phyloP scores from a whole-genome alignment of 2,113 vertebrate species.

The Noturus placidus region DNA sequence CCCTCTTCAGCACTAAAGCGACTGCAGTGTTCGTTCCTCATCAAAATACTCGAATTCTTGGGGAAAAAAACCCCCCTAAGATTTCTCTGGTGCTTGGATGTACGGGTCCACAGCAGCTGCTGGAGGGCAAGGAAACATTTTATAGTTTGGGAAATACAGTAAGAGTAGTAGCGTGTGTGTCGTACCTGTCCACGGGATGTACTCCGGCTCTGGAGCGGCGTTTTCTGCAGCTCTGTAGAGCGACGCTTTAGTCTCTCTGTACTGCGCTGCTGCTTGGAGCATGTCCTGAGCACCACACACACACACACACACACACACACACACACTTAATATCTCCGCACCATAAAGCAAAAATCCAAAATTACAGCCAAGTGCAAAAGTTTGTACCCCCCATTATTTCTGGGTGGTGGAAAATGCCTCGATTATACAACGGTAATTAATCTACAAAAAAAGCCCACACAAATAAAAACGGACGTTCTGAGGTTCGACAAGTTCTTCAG shows the following conservation, averaged over 20 bases:
- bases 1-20: too few relatives aligned
- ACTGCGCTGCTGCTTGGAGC: slow-evolving; percentile 86
- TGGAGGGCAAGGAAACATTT: not conserved
- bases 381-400: not conserved
- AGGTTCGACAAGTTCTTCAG: not conserved
- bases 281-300: slow-evolving; percentile 76
- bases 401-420: not conserved
- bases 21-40: not conserved
- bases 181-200: slow-evolving; percentile 93
- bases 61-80: too few relatives aligned
- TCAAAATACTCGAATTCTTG: not conserved
- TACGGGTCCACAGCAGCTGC: too few relatives aligned
- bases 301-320: not conserved
- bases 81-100: too few relatives aligned
- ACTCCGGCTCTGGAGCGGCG: slow-evolving; percentile 79
- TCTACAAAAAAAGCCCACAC: too few relatives aligned
- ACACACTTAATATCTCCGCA: not conserved
- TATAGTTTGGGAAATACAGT: not conserved
- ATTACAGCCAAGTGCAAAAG: not conserved
- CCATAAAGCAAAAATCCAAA: not conserved
- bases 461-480: too few relatives aligned
- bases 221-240: slow-evolving; percentile 80
- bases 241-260: slow-evolving; percentile 82
- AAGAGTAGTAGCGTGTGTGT: not conserved
- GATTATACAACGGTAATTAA: not conserved